A percentile compares a stretch with the other conserved stretches of the same genome.
These are phyloP conservation scores for Pseudomyrmex flavicornis DNA, from an alignment of 1,140 invertebrate species.

Conservation along the genomic window DNA sequence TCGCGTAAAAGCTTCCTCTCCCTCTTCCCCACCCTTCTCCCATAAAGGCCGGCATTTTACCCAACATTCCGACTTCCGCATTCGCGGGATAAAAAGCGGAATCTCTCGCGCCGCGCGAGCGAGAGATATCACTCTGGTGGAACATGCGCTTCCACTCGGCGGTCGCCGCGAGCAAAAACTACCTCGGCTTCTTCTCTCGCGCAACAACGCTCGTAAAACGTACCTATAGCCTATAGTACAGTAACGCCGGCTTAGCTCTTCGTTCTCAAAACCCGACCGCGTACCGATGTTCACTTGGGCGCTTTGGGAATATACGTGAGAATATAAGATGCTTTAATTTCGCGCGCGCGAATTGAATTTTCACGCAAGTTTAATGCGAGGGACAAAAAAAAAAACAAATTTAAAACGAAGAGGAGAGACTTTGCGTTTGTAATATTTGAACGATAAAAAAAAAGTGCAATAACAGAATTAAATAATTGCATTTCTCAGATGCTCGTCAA, in stretches of 20 bases:
- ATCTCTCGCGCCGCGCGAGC: conserved; percentile 17
- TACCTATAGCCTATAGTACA: not conserved
- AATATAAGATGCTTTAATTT: not conserved
- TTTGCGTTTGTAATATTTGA: not conserved
- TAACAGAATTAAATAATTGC: too few relatives aligned
- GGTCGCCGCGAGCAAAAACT: conserved; percentile 8
- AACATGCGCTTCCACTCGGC: not conserved
- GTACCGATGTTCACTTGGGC: conserved; percentile 16
- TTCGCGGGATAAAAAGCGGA: conserved; percentile 53
- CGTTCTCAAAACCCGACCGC: conserved; percentile 8
- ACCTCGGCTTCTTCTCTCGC: not conserved
- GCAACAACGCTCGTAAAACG: conserved; percentile 36
- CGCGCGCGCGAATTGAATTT: not conserved
- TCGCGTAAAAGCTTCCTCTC: conserved; percentile 18
- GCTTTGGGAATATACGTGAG: not conserved
- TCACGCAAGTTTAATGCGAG: not conserved
- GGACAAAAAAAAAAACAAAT: not conserved
- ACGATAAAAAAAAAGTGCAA: too few relatives aligned
- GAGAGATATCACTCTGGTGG: conserved; percentile 34
- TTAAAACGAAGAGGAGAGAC: not conserved
- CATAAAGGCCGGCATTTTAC: conserved; percentile 40
- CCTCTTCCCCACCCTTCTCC: not conserved
- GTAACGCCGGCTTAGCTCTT: conserved; percentile 12
- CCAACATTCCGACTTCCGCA: not conserved
- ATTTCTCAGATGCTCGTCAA: too few relatives aligned